Conservation (phyloP, 1,140 invertebrate species). For the Pteromalus puparum region DNA sequence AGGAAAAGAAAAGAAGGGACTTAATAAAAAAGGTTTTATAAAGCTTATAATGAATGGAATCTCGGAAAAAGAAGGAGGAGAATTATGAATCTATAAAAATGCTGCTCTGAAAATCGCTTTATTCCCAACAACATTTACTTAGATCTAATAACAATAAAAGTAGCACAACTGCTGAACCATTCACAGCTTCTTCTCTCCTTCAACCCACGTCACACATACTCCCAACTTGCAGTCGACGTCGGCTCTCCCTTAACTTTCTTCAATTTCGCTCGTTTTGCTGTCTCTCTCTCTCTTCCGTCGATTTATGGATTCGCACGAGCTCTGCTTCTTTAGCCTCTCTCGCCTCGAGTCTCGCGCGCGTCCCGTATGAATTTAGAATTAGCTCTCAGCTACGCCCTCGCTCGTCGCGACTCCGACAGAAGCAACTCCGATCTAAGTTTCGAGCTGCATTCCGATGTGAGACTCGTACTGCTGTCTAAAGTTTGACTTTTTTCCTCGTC, state of each 20-base stretch:
- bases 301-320: slow-evolving; percentile 41
- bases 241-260: slow-evolving; percentile 5
- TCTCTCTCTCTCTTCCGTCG: background rate
- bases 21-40: slow-evolving; percentile 20
- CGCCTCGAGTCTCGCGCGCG: background rate
- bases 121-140: no score
- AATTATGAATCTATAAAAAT: slow-evolving; percentile 16
- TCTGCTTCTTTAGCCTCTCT: background rate
- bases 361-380: slow-evolving; percentile 44
- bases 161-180: no score
- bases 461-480: background rate
- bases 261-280: slow-evolving; percentile 32
- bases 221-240: no score
- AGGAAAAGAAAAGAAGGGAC: slow-evolving; percentile 3
- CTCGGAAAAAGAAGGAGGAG: background rate
- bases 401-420: background rate
- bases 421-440: slow-evolving; percentile 33
- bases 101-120: background rate
- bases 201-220: no score
- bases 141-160: no score
- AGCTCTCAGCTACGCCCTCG: slow-evolving; percentile 9
- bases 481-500: background rate
- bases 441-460: slow-evolving; percentile 23
- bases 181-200: no score
- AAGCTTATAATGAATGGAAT: slow-evolving; percentile 5